A percentile compares a stretch with the other conserved stretches of the same genome.
phyloP scores from a whole-genome alignment of 2,797 vertebrate genomes.

The Dipus sagitta region DNA sequence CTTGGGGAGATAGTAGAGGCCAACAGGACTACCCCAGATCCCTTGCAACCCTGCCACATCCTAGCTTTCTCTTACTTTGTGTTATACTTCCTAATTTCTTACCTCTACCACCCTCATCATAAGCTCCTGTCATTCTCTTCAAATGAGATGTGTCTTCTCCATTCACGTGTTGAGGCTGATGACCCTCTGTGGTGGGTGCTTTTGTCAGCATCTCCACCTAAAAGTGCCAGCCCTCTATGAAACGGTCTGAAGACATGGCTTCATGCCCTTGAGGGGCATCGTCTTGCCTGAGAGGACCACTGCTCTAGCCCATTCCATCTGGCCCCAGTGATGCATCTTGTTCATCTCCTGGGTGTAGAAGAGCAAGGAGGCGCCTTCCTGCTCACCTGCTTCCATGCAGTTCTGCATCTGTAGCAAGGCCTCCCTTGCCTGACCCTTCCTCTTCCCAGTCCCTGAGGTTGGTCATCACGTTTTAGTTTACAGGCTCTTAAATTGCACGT shows the following conservation, averaged over 20 bases:
- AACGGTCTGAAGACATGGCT: neutral
- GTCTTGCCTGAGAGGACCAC: neutral
- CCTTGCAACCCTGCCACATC: accelerated
- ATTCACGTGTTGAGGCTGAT: neutral
- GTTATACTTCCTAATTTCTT: neutral
- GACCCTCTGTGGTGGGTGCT: neutral
- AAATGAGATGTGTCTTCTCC: neutral
- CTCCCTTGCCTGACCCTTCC: neutral
- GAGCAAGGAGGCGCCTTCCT: neutral
- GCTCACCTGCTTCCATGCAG: neutral
- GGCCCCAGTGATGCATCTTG: neutral
- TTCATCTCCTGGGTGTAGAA: neutral
- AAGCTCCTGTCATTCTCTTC: neutral
- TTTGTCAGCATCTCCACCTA: neutral
- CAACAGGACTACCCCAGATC: neutral
- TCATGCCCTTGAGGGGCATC: neutral
- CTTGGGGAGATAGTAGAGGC: neutral
- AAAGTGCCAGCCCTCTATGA: neutral
- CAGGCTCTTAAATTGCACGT: neutral
- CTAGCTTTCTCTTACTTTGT: neutral
- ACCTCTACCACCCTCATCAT: neutral
- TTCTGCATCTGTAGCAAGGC: neutral
- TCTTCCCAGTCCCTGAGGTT: neutral
- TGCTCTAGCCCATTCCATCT: neutral
- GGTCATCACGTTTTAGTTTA: neutral